A percentile compares a stretch with the other conserved stretches of the same genome.
phyloP scores from a whole-genome alignment of 2,113 vertebrate genomes.

The Eolophus roseicapilla region DNA sequence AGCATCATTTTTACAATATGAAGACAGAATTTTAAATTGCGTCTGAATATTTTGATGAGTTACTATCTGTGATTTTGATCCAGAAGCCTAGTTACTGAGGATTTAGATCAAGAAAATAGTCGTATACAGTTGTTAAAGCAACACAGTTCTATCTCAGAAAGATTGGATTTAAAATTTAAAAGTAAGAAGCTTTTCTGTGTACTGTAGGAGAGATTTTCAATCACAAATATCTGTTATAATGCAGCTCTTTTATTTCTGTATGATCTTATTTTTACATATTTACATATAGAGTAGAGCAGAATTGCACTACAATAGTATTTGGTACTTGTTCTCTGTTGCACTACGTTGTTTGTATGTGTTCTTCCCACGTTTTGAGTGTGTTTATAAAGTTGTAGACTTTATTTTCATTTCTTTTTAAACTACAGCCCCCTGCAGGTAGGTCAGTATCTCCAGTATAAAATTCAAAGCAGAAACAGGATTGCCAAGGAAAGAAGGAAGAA shows the following conservation, averaged over 20 bases:
- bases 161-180: neutral
- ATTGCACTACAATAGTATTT: neutral
- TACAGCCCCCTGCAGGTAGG: slow-evolving; percentile 48
- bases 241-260: neutral
- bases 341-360: neutral
- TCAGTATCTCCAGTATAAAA: slow-evolving; percentile 47
- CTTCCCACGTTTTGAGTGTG: neutral
- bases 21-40: neutral
- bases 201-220: neutral
- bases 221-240: neutral
- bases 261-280: neutral
- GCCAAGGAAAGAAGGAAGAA: slow-evolving; percentile 56
- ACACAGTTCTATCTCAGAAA: neutral
- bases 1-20: neutral
- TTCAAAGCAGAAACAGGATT: slow-evolving; percentile 55
- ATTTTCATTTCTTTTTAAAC: slow-evolving; percentile 50
- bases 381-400: slow-evolving; percentile 12
- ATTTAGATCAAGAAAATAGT: neutral
- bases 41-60: neutral
- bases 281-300: neutral
- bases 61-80: neutral
- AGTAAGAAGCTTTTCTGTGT: neutral
- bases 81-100: neutral
- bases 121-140: neutral
- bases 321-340: neutral